Conservation (phyloP, 1,140 invertebrate genomes). For the Drosophila littoralis region DNA sequence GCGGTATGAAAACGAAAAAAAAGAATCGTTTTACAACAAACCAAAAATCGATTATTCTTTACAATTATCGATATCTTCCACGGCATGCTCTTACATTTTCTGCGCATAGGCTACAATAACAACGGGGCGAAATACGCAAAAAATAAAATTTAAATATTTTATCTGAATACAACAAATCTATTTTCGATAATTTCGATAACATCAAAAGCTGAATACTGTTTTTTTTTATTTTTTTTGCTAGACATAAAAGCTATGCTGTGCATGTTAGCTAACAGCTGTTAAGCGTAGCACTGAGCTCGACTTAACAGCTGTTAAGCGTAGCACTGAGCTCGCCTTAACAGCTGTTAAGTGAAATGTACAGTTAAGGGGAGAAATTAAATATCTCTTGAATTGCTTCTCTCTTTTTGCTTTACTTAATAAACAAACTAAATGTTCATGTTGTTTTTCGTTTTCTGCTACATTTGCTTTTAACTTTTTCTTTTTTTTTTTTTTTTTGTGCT, state of each 20-base stretch:
- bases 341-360: background rate
- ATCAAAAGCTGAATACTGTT: conserved; percentile 4
- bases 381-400: background rate
- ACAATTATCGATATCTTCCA: too few relatives aligned
- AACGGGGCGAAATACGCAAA: background rate
- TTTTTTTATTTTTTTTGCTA: background rate
- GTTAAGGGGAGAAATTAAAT: background rate
- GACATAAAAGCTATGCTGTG: background rate
- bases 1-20: background rate
- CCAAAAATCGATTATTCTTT: too few relatives aligned
- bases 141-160: background rate
- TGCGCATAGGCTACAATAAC: background rate
- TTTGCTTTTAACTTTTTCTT: background rate
- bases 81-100: background rate
- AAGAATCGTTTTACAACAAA: too few relatives aligned
- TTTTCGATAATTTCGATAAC: background rate
- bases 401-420: background rate
- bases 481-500: conserved; percentile 22
- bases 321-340: background rate
- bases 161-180: background rate
- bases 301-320: background rate
- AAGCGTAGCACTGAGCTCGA: background rate
- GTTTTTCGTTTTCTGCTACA: too few relatives aligned
- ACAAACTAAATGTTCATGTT: background rate
- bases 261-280: background rate